Base-by-base conservation (phyloP, 2,797 vertebrate genomes). In the Syngnathus acus region DNA sequence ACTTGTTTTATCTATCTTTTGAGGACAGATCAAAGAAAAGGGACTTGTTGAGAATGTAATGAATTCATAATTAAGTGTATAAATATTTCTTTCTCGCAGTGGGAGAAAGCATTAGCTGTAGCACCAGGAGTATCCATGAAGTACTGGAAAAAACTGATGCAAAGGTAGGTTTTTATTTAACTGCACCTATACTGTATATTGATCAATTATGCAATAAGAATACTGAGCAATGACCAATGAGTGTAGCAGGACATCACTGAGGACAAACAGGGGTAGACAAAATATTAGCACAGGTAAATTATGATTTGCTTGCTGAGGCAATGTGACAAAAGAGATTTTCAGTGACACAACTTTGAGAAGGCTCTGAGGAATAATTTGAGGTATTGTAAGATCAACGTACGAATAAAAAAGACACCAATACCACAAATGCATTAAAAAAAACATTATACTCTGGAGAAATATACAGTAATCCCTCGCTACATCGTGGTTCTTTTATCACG, bases 61-160 rank as follows among this genome's bases (percentile, higher is more conserved):
- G 6, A 45, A 39, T 6, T 47, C 42, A 37, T 59, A 11, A 6
- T 9, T 37, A 48, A 66, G 9, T 16, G 1, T 59, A 32, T 2
- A 40, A 61, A 61, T 53, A 10, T 32, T 1, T 63, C 9, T 75
- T 11, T 82, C 17, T 81, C 72, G 57, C 72, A 99, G 97, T 99
- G 96, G 97, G 96, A 99, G 83, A 98, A 94, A 82, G 96, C 96
- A 0, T 86, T 99, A 58, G 95, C 96, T 2, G 85, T 98, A 64
- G 97, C 97, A 1, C 96, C 97, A 19, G 96, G 95, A 42, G 95
- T 99, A 47, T 99, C 97, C 32, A 91, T 97, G 94, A 96, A 94
- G 74, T 99, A 99, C 70, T 99, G 97, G 97, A 97, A 88, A 84
- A 98, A 96, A 74, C 87, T 99, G 70, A 97, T 96, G 95, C 95